A percentile compares a stretch with the other conserved stretches of the same genome.
phyloP scores from a whole-genome alignment of 2,888 invertebrate genomes.

The Volucella inflata region DNA sequence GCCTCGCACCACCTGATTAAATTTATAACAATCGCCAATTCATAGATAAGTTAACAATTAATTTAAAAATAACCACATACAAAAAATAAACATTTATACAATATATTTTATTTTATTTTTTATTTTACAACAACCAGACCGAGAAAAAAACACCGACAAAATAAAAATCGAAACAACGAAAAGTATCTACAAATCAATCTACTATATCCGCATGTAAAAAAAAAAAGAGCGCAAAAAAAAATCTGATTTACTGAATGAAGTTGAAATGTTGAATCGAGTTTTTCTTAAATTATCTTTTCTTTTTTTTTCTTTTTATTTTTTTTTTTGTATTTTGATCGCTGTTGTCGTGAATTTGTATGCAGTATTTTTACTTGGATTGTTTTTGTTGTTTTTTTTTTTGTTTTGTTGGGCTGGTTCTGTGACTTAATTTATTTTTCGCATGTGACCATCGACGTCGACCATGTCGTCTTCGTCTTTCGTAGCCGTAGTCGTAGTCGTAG shows the following conservation, averaged over 20 bases:
- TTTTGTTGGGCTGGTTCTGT: slow-evolving; percentile 48
- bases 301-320: slow-evolving; percentile 48
- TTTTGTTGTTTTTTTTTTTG: slow-evolving; percentile 18
- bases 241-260: slow-evolving; percentile 81
- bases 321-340: slow-evolving; percentile 50
- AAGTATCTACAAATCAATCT: slow-evolving; percentile 69
- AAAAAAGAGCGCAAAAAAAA: slow-evolving; percentile 67
- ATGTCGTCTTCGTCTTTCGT: not conserved
- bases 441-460: slow-evolving; percentile 67
- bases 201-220: slow-evolving; percentile 62
- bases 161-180: slow-evolving; percentile 14
- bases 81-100: slow-evolving; percentile 15
- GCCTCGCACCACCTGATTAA: slow-evolving; percentile 27
- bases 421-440: slow-evolving; percentile 73
- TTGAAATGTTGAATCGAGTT: slow-evolving; percentile 77
- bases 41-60: not conserved
- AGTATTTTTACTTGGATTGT: not conserved
- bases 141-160: slow-evolving; percentile 1
- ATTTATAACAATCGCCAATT: slow-evolving; percentile 14
- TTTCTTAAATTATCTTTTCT: slow-evolving; percentile 59
- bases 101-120: not conserved
- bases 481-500: slow-evolving; percentile 32
- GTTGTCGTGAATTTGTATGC: not conserved
- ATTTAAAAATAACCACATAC: slow-evolving; percentile 6
- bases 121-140: slow-evolving; percentile 24